Evolutionary conservation across 2,797 vertebrate genomes (phyloP).

Genomic region (Naso thynnoides): DNA sequence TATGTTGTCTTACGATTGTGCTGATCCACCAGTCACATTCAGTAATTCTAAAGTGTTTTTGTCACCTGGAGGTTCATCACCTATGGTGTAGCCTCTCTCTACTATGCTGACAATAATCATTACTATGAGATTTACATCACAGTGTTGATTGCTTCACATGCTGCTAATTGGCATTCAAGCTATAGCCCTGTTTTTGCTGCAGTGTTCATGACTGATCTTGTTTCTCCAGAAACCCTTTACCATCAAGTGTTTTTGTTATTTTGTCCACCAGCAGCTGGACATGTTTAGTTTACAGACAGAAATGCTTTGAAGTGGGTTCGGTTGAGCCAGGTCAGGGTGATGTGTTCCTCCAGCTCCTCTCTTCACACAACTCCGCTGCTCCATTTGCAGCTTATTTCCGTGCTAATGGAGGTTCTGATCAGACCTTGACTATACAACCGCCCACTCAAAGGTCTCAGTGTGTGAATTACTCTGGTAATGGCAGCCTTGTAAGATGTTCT

Average conservation of each 20-base stretch:
- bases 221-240: conserved; percentile 18
- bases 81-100: not conserved
- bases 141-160: conserved; percentile 26
- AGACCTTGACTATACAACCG: conserved; percentile 59
- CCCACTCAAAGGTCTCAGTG: conserved; percentile 74
- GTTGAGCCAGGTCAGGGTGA: conserved; percentile 5
- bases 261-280: conserved; percentile 2
- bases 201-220: not conserved
- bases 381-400: conserved; percentile 68
- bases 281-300: conserved; percentile 14
- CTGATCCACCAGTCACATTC: conserved; percentile 15
- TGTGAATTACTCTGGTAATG: conserved; percentile 81
- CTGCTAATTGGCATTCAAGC: conserved; percentile 20
- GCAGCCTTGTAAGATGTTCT: conserved; percentile 71
- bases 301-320: conserved; percentile 41
- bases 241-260: conserved; percentile 8
- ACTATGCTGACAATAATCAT: not conserved
- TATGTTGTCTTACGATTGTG: not conserved
- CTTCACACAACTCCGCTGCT: conserved; percentile 41
- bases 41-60: conserved; percentile 2
- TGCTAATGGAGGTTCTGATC: conserved; percentile 76
- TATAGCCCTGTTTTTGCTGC: not conserved
- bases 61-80: not conserved
- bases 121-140: conserved; percentile 1
- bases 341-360: conserved; percentile 44